A percentile compares a stretch with the other conserved stretches of the same genome.
Conservation (phyloP, 2,113 vertebrate species). For the Malurus cyaneus region DNA sequence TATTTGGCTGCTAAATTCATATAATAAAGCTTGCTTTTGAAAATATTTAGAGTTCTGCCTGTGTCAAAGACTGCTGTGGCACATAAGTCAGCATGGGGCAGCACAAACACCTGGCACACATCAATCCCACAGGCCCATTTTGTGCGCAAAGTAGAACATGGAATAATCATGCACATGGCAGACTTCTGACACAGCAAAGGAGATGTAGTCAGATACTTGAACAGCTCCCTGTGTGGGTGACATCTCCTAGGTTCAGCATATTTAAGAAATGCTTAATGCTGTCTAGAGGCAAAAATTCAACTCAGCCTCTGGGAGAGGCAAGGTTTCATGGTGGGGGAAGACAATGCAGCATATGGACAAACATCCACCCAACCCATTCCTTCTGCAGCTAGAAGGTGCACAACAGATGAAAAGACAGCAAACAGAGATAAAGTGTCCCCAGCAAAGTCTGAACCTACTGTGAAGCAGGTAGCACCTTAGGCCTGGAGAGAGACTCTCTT, state of each 20-base stretch:
- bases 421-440: neutral
- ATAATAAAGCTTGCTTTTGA: conserved; percentile 71
- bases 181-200: neutral
- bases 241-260: neutral
- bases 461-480: neutral
- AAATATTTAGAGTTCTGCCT: neutral
- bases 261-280: neutral
- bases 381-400: neutral
- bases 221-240: neutral
- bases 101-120: neutral
- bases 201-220: neutral
- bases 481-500: neutral
- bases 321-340: neutral
- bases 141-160: neutral
- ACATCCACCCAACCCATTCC: neutral
- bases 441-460: neutral
- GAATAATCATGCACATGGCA: neutral
- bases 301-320: neutral
- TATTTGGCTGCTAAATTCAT: conserved; percentile 55
- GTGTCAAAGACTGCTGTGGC: neutral
- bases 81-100: neutral
- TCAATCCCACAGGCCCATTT: neutral
- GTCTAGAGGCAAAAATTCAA: neutral
- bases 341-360: neutral
- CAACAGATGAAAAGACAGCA: neutral